Evolutionary conservation across 2,888 invertebrate species (phyloP).

Genomic region (Netelia fuscicornis): DNA sequence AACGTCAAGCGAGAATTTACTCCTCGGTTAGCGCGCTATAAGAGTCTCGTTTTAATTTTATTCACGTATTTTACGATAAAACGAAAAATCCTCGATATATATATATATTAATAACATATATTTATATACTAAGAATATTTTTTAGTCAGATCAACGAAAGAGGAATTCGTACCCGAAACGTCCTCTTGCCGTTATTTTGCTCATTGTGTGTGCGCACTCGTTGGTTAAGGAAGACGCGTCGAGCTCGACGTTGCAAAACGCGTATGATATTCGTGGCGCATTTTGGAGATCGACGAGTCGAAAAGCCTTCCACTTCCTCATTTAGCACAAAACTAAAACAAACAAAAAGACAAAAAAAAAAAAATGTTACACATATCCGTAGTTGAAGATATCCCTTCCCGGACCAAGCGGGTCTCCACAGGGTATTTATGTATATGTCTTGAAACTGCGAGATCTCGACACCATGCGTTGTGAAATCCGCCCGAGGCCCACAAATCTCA

Average conservation of each 20-base stretch:
- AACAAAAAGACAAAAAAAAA: slow-evolving; percentile 27
- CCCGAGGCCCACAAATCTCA: slow-evolving; percentile 11
- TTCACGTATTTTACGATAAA: slow-evolving; percentile 3
- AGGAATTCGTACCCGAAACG: background rate
- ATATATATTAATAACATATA: slow-evolving; percentile 34
- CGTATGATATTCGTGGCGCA: slow-evolving; percentile 42
- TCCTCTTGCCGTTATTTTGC: background rate
- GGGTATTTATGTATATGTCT: slow-evolving; percentile 52
- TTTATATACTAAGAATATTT: slow-evolving; percentile 15
- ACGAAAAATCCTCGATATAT: slow-evolving; percentile 10
- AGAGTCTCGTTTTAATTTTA: slow-evolving; percentile 14
- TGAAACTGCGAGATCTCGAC: slow-evolving; percentile 63
- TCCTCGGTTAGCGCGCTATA: slow-evolving; percentile 13
- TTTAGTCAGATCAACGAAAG: slow-evolving; percentile 32
- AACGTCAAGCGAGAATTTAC: slow-evolving; percentile 31
- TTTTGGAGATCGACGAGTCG: slow-evolving; percentile 40
- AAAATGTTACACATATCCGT: slow-evolving; percentile 73
- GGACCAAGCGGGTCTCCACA: slow-evolving; percentile 72
- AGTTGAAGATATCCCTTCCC: slow-evolving; percentile 61
- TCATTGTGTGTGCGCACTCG: slow-evolving; percentile 19
- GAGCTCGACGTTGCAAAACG: slow-evolving; percentile 8
- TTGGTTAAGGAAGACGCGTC: slow-evolving; percentile 33
- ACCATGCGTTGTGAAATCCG: slow-evolving; percentile 29
- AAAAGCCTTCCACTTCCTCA: slow-evolving; percentile 10
- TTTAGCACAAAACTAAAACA: background rate